Conservation (phyloP, 2,888 invertebrate genomes). For the Belgica antarctica region DNA sequence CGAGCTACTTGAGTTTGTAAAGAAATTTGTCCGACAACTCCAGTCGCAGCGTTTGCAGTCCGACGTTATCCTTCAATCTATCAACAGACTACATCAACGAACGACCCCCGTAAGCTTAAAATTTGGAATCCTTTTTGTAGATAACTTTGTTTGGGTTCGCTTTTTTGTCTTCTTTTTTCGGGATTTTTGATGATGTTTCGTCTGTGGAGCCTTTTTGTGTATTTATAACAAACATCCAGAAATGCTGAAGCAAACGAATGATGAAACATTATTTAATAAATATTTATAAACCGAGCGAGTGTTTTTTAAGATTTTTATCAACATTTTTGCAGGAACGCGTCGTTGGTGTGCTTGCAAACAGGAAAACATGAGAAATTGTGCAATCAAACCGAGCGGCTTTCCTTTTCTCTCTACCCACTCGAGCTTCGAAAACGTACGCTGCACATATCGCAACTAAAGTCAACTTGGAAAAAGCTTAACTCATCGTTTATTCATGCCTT, state of each 20-base stretch:
- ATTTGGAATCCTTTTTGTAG: no score
- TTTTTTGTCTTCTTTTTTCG: not conserved
- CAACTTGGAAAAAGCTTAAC: conserved; percentile 18
- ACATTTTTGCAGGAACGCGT: not conserved
- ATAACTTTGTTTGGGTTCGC: no score
- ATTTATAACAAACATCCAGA: not conserved
- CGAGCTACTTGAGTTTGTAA: no score
- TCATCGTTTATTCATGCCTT: conserved; percentile 35
- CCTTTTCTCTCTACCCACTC: not conserved
- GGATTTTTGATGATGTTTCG: not conserved
- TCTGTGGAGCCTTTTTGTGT: not conserved
- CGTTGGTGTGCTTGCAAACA: not conserved
- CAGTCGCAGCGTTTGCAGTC: not conserved
- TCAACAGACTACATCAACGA: not conserved
- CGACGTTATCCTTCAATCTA: not conserved
- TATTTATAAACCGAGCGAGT: conserved; percentile 21
- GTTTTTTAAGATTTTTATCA: conserved; percentile 25
- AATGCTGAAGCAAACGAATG: conserved; percentile 14
- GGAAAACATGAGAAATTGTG: conserved; percentile 4
- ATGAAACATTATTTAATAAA: conserved; percentile 43
- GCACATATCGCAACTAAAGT: not conserved
- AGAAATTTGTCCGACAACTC: no score
- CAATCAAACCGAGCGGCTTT: not conserved
- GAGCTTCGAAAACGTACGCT: not conserved
- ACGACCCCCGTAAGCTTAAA: not conserved